phyloP scores from a whole-genome alignment of 1,140 invertebrate genomes.

The Drosophila nasuta region DNA sequence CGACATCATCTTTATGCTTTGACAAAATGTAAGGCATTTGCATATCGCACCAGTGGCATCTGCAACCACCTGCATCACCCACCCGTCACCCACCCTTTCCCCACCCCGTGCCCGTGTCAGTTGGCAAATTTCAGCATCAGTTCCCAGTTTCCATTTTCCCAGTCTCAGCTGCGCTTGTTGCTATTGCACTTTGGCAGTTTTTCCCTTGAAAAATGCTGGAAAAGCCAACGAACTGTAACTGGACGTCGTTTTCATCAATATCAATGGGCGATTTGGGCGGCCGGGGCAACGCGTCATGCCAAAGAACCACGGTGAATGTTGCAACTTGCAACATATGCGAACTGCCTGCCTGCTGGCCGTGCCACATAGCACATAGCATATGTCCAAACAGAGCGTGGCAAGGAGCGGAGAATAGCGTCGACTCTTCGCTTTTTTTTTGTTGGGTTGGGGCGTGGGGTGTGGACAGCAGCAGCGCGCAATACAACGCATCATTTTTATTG shows the following conservation, averaged over 20 bases:
- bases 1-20: constrained; percentile 81
- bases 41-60: constrained; percentile 55
- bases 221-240: constrained; percentile 82
- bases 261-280: constrained; percentile 70
- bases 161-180: constrained; percentile 31
- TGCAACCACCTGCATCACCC: constrained; percentile 22
- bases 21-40: constrained; percentile 80
- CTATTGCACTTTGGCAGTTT: constrained; percentile 46
- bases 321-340: constrained; percentile 78
- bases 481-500: constrained; percentile 83
- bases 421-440: too few species aligned
- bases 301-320: constrained; percentile 48
- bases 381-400: constrained; percentile 30
- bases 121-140: constrained; percentile 25
- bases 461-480: constrained; percentile 75
- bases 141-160: constrained; percentile 30
- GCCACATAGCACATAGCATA: constrained; percentile 40
- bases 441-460: constrained; percentile 46
- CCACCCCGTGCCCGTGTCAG: background rate
- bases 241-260: constrained; percentile 83
- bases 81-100: background rate
- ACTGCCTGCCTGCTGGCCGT: constrained; percentile 50
- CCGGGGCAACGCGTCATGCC: constrained; percentile 39
- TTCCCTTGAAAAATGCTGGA: constrained; percentile 76
- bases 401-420: background rate